phyloP scores from a whole-genome alignment of 2,113 vertebrate species.

The Cyphomyrus discorhynchus region DNA sequence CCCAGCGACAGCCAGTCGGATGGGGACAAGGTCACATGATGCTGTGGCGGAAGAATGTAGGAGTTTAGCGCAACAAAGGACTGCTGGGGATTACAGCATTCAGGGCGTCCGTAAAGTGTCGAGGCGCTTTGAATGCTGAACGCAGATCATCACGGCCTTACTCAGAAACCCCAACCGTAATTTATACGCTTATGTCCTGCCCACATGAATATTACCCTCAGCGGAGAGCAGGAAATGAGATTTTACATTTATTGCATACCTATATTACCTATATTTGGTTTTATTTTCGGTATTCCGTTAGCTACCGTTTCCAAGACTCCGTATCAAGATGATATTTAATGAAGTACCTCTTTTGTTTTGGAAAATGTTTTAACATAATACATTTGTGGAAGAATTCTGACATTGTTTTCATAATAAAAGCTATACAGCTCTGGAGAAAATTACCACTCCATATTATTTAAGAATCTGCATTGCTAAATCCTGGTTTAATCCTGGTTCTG shows the following conservation, averaged over 20 bases:
- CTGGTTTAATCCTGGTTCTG: too few relatives aligned
- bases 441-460: too few relatives aligned
- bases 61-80: too few relatives aligned
- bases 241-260: neutral
- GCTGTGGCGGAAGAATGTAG: neutral
- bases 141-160: neutral
- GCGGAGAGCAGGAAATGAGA: neutral
- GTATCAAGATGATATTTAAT: neutral
- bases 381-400: neutral
- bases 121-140: neutral
- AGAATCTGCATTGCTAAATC: too few relatives aligned
- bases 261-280: too few relatives aligned
- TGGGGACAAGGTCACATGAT: neutral
- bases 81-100: neutral
- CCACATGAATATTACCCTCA: neutral
- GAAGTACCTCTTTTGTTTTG: neutral
- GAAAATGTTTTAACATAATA: neutral
- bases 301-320: neutral
- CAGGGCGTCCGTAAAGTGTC: neutral
- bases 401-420: neutral
- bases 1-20: neutral
- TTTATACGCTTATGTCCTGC: conserved; percentile 9
- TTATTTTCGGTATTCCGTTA: neutral
- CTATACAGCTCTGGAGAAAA: too few relatives aligned
- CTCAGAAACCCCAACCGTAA: neutral